These are phyloP conservation scores for Sula dactylatra DNA, from an alignment of 2,113 vertebrate genomes.

Conservation along the genomic window DNA sequence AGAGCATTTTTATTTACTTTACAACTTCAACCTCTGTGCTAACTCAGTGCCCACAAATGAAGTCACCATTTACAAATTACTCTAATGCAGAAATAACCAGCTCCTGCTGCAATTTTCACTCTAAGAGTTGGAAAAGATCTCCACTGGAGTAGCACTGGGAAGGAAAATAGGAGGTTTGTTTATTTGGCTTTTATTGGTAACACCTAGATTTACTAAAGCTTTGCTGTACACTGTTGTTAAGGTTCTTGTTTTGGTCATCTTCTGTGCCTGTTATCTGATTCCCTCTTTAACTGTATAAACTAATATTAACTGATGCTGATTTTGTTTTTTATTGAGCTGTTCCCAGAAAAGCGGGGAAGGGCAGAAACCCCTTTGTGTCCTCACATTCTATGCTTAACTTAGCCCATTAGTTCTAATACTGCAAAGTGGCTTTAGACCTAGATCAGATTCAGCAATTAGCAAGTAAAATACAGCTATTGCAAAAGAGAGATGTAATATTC, in stretches of 20 bases:
- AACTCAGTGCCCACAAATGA: neutral
- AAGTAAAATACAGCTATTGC: neutral
- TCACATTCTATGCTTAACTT: neutral
- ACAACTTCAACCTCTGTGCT: neutral
- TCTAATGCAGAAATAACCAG: neutral
- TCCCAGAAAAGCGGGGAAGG: neutral
- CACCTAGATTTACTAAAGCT: neutral
- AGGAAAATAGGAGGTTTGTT: neutral
- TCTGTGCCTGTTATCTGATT: neutral
- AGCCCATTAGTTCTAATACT: neutral
- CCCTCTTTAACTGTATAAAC: neutral
- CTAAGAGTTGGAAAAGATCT: neutral
- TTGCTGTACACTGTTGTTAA: neutral
- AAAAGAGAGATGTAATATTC: neutral
- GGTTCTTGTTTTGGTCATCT: neutral
- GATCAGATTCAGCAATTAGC: neutral
- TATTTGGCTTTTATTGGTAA: neutral
- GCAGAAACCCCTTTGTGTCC: neutral
- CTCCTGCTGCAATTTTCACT: neutral
- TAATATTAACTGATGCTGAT: neutral
- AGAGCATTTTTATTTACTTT: conserved; percentile 15
- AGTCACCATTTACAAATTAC: neutral
- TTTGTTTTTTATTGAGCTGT: neutral
- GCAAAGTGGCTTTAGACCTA: neutral
- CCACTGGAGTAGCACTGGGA: neutral